Conservation (phyloP, 2,797 vertebrate species). For the Sylvilagus floridanus region DNA sequence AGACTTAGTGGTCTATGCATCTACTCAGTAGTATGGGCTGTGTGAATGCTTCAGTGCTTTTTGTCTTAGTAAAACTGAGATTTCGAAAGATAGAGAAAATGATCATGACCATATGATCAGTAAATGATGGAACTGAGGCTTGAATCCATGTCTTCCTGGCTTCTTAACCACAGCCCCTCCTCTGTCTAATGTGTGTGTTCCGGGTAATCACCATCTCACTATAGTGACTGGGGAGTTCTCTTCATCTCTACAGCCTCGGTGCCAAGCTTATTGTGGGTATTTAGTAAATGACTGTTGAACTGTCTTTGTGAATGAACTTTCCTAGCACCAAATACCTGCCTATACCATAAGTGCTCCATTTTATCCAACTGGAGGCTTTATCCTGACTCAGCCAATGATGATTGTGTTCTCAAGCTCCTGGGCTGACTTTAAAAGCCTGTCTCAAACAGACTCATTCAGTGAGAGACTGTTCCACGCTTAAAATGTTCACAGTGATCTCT, state of each 20-base stretch:
- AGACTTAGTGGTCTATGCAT: not conserved
- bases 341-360: not conserved
- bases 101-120: not conserved
- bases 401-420: not conserved
- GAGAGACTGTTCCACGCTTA: not conserved
- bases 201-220: not conserved
- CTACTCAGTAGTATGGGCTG: not conserved
- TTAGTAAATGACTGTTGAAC: not conserved
- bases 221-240: rapidly evolving
- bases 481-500: not conserved
- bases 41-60: not conserved
- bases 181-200: not conserved
- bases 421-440: not conserved
- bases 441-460: no score
- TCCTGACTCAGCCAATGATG: not conserved
- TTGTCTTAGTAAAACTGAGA: slow-evolving; percentile 2
- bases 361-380: not conserved
- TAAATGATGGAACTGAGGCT: not conserved
- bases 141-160: not conserved
- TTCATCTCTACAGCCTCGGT: not conserved
- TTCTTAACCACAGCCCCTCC: not conserved
- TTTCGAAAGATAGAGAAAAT: not conserved
- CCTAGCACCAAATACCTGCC: not conserved
- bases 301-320: not conserved
- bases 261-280: no score